Percentiles rank a stretch among this genome's conserved stretches.
phyloP scores from a whole-genome alignment of 2,113 vertebrate species.

The Axis porcinus region DNA sequence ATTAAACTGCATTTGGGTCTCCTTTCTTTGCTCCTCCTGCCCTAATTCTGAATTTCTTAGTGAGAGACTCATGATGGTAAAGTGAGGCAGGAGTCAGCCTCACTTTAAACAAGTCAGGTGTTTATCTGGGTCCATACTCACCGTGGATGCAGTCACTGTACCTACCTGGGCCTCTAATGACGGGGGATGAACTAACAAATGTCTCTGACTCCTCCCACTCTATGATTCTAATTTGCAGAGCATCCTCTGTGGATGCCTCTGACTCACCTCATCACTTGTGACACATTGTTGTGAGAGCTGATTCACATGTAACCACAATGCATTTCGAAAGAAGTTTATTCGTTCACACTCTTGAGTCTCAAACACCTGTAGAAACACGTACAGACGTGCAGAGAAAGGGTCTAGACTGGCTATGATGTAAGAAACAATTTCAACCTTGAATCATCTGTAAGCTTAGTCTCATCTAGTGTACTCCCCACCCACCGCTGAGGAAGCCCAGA shows the following conservation, averaged over 20 bases:
- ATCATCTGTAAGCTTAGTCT: neutral
- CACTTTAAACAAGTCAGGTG: neutral
- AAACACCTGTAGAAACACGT: constrained; percentile 82
- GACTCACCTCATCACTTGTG: constrained; percentile 88
- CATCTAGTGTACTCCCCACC: neutral
- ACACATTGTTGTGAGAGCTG: constrained; percentile 94
- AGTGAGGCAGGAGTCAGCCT: neutral
- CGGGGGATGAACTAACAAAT: neutral
- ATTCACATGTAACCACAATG: constrained; percentile 93
- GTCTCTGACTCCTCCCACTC: neutral
- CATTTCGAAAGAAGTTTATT: constrained; percentile 89
- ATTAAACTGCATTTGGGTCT: neutral
- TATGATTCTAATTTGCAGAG: neutral
- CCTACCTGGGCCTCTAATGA: neutral
- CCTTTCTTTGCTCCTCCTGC: neutral
- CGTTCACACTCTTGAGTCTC: constrained; percentile 91
- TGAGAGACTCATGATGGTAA: neutral
- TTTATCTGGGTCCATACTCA: neutral
- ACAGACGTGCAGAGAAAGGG: neutral
- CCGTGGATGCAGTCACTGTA: neutral
- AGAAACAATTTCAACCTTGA: neutral
- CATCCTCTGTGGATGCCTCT: neutral
- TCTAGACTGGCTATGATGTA: neutral
- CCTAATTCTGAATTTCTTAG: neutral
- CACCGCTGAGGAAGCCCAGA: neutral